These are phyloP conservation scores for Silurus meridionalis DNA, from an alignment of 2,113 vertebrate species.

Conservation along the genomic window DNA sequence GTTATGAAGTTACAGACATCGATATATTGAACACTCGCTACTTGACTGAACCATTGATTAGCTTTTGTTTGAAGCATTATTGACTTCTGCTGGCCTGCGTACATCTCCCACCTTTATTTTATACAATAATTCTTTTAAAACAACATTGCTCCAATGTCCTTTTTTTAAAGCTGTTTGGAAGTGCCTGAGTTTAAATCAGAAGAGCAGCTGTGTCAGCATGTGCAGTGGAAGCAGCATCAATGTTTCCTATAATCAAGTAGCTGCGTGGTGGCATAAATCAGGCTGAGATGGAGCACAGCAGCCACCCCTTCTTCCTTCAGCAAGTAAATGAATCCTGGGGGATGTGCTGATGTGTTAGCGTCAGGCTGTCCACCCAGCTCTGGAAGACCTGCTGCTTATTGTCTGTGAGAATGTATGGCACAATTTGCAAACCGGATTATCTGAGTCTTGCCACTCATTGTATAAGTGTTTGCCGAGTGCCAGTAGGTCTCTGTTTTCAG, in stretches of 20 bases:
- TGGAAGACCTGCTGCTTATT: neutral
- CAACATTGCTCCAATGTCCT: neutral
- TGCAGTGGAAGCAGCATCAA: constrained; percentile 52
- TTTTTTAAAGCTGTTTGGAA: constrained; percentile 42
- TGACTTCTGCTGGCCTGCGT: neutral
- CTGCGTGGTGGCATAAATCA: constrained; percentile 55
- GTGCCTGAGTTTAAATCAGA: constrained; percentile 49
- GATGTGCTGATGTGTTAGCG: constrained; percentile 33
- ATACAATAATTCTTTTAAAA: neutral
- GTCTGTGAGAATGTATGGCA: no score
- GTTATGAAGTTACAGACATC: neutral
- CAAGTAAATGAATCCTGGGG: constrained; percentile 47
- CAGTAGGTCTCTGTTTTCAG: no score
- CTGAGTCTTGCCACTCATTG: no score
- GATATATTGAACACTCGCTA: neutral
- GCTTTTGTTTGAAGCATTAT: constrained; percentile 3
- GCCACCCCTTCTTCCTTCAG: neutral
- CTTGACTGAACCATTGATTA: constrained; percentile 3
- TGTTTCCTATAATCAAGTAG: constrained; percentile 51
- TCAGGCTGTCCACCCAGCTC: constrained; percentile 14
- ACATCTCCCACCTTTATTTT: neutral
- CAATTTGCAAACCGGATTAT: neutral
- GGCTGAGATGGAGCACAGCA: neutral
- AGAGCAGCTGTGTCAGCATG: constrained; percentile 60
- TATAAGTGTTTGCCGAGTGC: no score